These are phyloP conservation scores for Eubasilissa splendida DNA, from an alignment of 2,888 invertebrate species.

Conservation along the genomic window DNA sequence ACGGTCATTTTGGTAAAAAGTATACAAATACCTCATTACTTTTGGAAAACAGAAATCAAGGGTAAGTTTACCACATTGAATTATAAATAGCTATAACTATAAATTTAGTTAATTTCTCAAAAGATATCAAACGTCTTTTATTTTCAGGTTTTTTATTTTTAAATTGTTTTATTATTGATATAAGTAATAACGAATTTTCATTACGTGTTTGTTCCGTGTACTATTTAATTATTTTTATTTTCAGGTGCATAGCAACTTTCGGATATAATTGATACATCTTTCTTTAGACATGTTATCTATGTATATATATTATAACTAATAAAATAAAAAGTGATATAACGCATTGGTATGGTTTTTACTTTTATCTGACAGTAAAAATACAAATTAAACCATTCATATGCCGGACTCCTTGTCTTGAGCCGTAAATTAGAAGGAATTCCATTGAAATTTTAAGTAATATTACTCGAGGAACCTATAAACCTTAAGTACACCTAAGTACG, in stretches of 20 bases:
- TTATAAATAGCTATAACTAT: too few species aligned
- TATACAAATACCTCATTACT: constrained; percentile 68
- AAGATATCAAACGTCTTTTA: too few species aligned
- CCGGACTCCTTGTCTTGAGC: not conserved
- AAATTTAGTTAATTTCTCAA: too few species aligned
- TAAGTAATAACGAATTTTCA: too few species aligned
- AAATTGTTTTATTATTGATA: too few species aligned
- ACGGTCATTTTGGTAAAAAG: constrained; percentile 68
- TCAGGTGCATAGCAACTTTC: too few species aligned
- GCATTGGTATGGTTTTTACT: not conserved
- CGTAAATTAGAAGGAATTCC: constrained; percentile 50
- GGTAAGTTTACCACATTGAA: constrained; percentile 46
- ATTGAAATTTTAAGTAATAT: constrained; percentile 53
- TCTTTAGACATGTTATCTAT: too few species aligned
- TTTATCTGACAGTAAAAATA: constrained; percentile 9
- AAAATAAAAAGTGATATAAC: not conserved
- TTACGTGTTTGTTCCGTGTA: too few species aligned
- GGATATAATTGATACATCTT: too few species aligned
- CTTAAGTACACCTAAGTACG: constrained; percentile 55
- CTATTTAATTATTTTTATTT: too few species aligned
- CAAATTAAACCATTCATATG: constrained; percentile 40
- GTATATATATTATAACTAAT: too few species aligned
- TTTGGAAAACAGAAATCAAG: constrained; percentile 49
- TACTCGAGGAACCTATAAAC: constrained; percentile 55
- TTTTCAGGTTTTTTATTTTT: too few species aligned